These are phyloP conservation scores for Hylomyscus alleni DNA, from an alignment of 2,797 vertebrate genomes.

Conservation along the genomic window DNA sequence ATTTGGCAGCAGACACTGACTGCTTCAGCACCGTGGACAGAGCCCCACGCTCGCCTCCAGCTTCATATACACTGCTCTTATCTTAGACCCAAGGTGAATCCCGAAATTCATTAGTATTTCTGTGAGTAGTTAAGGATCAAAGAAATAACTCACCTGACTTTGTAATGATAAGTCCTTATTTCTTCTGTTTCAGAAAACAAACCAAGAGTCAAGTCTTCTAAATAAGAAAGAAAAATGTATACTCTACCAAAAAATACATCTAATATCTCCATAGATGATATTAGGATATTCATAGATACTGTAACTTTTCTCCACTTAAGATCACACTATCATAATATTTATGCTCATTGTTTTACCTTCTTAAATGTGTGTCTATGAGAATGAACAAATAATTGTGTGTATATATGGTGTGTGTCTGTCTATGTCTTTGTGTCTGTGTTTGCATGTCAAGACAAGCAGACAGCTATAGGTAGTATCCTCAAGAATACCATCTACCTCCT, in stretches of 20 bases:
- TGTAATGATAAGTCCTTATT: background rate
- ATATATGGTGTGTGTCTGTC: background rate
- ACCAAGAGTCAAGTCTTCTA: background rate
- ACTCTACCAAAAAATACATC: constrained; percentile 22
- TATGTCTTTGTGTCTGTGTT: background rate
- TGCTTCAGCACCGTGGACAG: background rate
- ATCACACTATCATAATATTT: background rate
- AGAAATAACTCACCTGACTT: background rate
- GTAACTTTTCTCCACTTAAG: constrained; percentile 18
- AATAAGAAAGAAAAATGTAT: background rate
- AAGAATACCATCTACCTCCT: background rate
- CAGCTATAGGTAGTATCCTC: background rate
- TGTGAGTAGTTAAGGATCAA: constrained; percentile 33
- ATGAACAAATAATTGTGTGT: background rate
- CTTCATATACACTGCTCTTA: background rate
- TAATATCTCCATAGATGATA: background rate
- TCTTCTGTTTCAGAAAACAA: background rate
- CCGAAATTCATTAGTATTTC: constrained; percentile 44
- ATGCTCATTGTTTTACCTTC: constrained; percentile 14
- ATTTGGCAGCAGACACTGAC: constrained; percentile 2
- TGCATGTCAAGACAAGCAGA: background rate
- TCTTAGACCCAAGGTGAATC: background rate
- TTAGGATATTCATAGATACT: constrained; percentile 12
- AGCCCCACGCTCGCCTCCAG: background rate
- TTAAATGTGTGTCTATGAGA: background rate